Evolutionary conservation across 2,888 invertebrate genomes (phyloP).

Genomic region (Hetaerina titia): DNA sequence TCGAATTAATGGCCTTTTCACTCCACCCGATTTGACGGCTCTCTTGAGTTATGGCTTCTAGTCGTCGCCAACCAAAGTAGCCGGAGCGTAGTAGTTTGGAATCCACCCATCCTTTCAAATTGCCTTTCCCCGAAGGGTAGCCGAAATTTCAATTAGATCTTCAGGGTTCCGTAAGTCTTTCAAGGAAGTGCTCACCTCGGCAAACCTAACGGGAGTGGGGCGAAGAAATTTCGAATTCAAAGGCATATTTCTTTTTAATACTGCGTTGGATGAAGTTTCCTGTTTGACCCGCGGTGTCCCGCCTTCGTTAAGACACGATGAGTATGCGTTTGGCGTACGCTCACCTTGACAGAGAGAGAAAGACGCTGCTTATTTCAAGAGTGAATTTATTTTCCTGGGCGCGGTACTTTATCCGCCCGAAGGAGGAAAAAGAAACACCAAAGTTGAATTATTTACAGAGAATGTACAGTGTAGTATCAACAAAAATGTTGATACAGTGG

Average conservation of each 20-base stretch:
- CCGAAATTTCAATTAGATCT: slow-evolving; percentile 25
- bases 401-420: no score
- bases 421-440: no score
- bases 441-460: no score
- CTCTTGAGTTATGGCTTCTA: not conserved
- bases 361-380: not conserved
- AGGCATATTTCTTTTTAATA: not conserved
- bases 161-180: not conserved
- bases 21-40: not conserved
- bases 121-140: not conserved
- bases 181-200: not conserved
- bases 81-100: not conserved
- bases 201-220: not conserved
- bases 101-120: not conserved
- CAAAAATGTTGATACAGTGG: no score
- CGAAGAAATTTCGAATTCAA: slow-evolving; percentile 1
- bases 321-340: not conserved
- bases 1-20: slow-evolving; percentile 51
- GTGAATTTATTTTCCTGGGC: no score
- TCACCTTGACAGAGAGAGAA: not conserved
- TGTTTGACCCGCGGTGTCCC: not conserved
- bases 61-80: not conserved
- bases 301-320: not conserved
- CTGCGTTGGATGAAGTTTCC: not conserved
- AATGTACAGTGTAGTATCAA: no score